Evolutionary conservation across 2,113 vertebrate species (phyloP).

Genomic region (Suncus etruscus): DNA sequence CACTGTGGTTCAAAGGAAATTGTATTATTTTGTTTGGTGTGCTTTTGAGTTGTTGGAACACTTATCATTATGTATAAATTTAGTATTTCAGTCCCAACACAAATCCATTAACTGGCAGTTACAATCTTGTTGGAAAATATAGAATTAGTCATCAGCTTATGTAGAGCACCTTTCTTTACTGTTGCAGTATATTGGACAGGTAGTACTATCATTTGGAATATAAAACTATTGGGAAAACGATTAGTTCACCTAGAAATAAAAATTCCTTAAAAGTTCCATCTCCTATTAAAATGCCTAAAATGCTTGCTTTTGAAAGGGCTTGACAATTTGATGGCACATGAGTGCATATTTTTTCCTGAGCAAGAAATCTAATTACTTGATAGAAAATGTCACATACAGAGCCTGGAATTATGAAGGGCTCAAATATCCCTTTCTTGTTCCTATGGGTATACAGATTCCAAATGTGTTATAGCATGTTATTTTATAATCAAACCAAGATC

Average conservation of each 20-base stretch:
- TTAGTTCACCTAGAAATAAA: conserved; percentile 63
- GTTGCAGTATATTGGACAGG: conserved; percentile 50
- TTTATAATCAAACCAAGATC: conserved; percentile 29
- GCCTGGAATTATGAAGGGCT: neutral
- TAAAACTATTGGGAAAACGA: conserved; percentile 64
- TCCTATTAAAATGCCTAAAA: conserved; percentile 65
- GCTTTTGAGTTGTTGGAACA: conserved; percentile 63
- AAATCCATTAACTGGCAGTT: conserved; percentile 37
- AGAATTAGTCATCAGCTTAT: conserved; percentile 55
- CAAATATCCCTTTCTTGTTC: conserved; percentile 25
- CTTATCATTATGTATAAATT: conserved; percentile 63
- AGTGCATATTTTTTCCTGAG: conserved; percentile 47
- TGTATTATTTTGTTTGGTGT: conserved; percentile 68
- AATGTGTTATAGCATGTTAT: conserved; percentile 22
- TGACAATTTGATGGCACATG: conserved; percentile 58
- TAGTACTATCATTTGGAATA: conserved; percentile 52
- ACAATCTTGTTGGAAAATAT: conserved; percentile 45
- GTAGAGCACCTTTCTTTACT: conserved; percentile 36
- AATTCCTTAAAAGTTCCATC: conserved; percentile 67
- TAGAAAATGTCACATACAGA: conserved; percentile 1
- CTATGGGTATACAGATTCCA: neutral
- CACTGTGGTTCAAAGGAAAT: conserved; percentile 68
- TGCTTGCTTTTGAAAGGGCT: conserved; percentile 6
- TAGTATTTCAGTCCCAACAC: conserved; percentile 44
- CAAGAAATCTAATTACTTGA: conserved; percentile 40